Evolutionary conservation across 2,797 vertebrate genomes (phyloP).

Genomic region (Sebastes taczanowskii): DNA sequence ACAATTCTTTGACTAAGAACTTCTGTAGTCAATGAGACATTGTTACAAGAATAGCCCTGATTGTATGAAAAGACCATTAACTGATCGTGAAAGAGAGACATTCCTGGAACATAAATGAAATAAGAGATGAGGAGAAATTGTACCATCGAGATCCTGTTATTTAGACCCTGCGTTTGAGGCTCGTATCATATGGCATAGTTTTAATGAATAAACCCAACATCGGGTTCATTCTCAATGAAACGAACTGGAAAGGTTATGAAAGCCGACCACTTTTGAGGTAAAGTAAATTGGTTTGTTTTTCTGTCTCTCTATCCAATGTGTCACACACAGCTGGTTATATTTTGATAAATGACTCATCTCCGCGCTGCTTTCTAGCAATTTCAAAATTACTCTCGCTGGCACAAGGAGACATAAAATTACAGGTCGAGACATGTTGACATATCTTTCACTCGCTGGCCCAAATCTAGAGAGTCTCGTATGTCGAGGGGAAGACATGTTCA

Average conservation of each 20-base stretch:
- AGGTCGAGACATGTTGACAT: constrained; percentile 53
- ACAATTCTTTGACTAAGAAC: background rate
- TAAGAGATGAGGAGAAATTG: background rate
- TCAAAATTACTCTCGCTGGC: constrained; percentile 21
- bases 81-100: background rate
- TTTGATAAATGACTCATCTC: constrained; percentile 43
- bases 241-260: background rate
- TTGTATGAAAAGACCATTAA: background rate
- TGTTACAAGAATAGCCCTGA: background rate
- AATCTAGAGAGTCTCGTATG: constrained; percentile 11
- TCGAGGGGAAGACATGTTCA: background rate
- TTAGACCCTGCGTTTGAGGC: background rate
- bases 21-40: background rate
- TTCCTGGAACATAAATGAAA: background rate
- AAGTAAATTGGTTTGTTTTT: background rate
- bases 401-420: constrained; percentile 25
- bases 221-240: background rate
- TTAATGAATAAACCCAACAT: background rate
- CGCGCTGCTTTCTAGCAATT: constrained; percentile 34
- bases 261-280: background rate
- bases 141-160: background rate
- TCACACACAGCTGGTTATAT: constrained; percentile 17
- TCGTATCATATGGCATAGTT: background rate
- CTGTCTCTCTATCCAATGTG: background rate
- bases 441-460: constrained; percentile 2